A percentile compares a stretch with the other conserved stretches of the same genome.
Conservation (phyloP, 2,113 vertebrate genomes). For the Trinectes maculatus region DNA sequence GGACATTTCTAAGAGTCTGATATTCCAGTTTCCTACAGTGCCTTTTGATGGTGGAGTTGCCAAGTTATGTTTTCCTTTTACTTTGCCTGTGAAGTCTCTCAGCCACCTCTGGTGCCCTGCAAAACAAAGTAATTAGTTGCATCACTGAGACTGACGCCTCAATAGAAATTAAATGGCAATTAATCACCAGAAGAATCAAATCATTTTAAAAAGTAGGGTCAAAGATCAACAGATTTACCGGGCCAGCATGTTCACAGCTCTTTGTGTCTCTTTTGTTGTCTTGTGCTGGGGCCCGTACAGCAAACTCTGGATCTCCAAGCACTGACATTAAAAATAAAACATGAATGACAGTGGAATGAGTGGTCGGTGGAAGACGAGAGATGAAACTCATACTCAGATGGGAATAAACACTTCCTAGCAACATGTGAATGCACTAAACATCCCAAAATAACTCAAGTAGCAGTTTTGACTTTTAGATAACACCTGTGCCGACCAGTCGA, state of each 20-base stretch:
- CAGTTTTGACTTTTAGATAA: constrained; percentile 53
- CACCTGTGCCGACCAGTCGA: constrained; percentile 52
- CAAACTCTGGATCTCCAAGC: constrained; percentile 80
- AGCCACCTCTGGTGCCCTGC: constrained; percentile 68
- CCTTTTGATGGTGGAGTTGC: constrained; percentile 23
- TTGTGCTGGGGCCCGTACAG: constrained; percentile 76
- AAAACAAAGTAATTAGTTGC: constrained; percentile 10
- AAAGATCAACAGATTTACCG: constrained; percentile 66
- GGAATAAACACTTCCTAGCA: constrained; percentile 65
- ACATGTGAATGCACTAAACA: constrained; percentile 64
- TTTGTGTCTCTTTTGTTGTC: constrained; percentile 77
- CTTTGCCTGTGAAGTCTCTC: constrained; percentile 43
- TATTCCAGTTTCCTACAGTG: constrained; percentile 27
- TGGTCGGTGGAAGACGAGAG: constrained; percentile 51
- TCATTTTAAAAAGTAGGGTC: background rate
- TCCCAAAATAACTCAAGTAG: constrained; percentile 75
- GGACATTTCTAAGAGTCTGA: constrained; percentile 43
- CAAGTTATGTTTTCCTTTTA: constrained; percentile 56
- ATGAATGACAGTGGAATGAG: constrained; percentile 14
- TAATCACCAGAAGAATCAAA: background rate
- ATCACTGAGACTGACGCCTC: constrained; percentile 30
- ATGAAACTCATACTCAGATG: constrained; percentile 25
- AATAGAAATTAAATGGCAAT: too few species aligned
- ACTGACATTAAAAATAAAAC: constrained; percentile 58
- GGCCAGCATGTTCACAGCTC: constrained; percentile 75